Evolutionary conservation across 2,797 vertebrate genomes (phyloP), one percentile per base, ranked within the genome.

Genomic region (Pogonophryne albipinna): DNA sequence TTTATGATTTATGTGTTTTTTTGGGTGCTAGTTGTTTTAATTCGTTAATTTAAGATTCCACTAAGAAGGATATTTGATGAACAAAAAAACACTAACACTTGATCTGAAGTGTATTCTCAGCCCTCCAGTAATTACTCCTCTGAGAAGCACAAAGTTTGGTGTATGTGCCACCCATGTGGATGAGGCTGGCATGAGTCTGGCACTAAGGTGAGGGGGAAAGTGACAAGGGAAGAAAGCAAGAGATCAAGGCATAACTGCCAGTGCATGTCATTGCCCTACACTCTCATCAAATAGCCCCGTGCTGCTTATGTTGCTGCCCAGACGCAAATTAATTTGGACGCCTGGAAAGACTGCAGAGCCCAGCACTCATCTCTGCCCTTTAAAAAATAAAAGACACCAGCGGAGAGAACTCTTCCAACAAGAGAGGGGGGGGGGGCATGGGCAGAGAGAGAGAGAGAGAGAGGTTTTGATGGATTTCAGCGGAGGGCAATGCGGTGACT

Each of bases 271-370:
- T 91, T 85, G 90, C 87, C 90, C 90, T 92, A 85, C 88, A 90
- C 89, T 89, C 90, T 89, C 90, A 89, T 91, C 89, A 92, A 91
- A 91, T 87, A 88, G 88, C 86, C 87, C 83, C 86, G 82, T 87
- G 89, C 91, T 92, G 87, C 75, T 90, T 85, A 84, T 86, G 83
- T 84, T 85, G 87, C 85, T 91, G 89, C 90, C 91, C 87, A 91
- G 91, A 91, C 92, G 85, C 93, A 94, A 91, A 94, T 94, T 93
- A 94, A 94, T 94, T 94, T 94, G 90, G 92, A 93, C 60, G 89
- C 88, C 86, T 91, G 92, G 85, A 92, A 90, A 89, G 91, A 89
- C 86, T 77, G 86, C 83, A 61, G 87, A 84, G 90, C 75, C 74
- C 69, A 47, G 84, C 87, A 92, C 90, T 92, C 91, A 91, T 92